These are phyloP conservation scores for Crioceris asparagi DNA, from an alignment of 2,888 invertebrate genomes.

Conservation along the genomic window DNA sequence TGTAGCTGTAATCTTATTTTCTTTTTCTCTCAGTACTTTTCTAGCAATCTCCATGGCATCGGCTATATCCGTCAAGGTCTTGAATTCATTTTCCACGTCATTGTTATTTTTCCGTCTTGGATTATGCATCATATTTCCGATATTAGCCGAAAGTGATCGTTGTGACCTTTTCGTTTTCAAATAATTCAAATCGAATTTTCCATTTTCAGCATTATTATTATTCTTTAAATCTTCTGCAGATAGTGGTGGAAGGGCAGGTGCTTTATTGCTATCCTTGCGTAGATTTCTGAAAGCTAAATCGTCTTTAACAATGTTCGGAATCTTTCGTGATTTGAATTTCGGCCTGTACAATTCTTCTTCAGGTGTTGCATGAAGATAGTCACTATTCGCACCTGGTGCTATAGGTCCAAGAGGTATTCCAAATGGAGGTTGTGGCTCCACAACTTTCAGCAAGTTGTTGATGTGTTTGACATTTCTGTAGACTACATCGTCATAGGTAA, in stretches of 20 bases:
- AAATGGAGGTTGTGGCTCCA: conserved; percentile 80
- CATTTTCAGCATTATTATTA: conserved; percentile 33
- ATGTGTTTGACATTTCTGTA: conserved; percentile 70
- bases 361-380: conserved; percentile 72
- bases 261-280: conserved; percentile 63
- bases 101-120: conserved; percentile 33
- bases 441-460: conserved; percentile 58
- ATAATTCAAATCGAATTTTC: conserved; percentile 33
- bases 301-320: conserved; percentile 76
- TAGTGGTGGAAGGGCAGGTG: conserved; percentile 38
- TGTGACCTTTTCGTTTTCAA: conserved; percentile 69
- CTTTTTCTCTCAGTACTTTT: conserved; percentile 36
- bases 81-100: conserved; percentile 23
- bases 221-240: conserved; percentile 41
- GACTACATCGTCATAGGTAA: conserved; percentile 74
- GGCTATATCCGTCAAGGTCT: conserved; percentile 36
- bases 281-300: conserved; percentile 78
- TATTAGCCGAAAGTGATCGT: conserved; percentile 73
- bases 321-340: conserved; percentile 53
- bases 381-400: conserved; percentile 66
- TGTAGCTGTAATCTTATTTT: conserved; percentile 31
- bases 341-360: conserved; percentile 42
- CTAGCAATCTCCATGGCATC: conserved; percentile 39
- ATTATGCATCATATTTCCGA: conserved; percentile 64
- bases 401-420: conserved; percentile 83